Base-by-base conservation (phyloP, 2,888 invertebrate genomes). In the Eulithis prunata region DNA sequence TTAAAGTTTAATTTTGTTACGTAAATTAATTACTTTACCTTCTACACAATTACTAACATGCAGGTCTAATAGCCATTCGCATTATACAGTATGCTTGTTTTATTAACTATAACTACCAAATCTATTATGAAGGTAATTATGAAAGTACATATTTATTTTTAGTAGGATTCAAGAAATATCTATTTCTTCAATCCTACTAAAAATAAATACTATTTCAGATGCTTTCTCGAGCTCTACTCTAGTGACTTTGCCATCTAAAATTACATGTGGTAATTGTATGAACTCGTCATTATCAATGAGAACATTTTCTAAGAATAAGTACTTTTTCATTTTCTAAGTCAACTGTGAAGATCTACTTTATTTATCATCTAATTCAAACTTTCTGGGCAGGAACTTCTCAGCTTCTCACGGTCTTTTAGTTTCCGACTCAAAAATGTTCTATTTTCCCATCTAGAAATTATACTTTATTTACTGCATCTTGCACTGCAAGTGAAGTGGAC, bases 381-480 rank as follows among this genome's bases (percentile, higher is more conserved):
- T 32, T 32, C 32, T 32, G 32, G 1, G 32, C 32, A 32, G 32
- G 32, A 32, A 71, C 71, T 68, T 64, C 75, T 3, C 52, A 64
- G 70, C 81, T 86, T 86, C 84, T 80, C 83, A 84, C 82, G 82
- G 72, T 80, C 72, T 54, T 7, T 52, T 57, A 85, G 76, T 73
- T 70, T 74, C 76, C 76, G 79, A 82, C 80, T 79, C 75, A 72
- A 78, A 76, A 72, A 71, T 72, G 7, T 41, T 51, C 6, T 46
- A 45, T 60, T 45, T 36, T 47, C 21, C 10, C 41, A 60, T 49
- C 43, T 57, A 21, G 41, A 45, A 38, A 41, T 21, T 21, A 8
- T 47, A 57, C 45, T 60, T 43, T 53, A 21, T 2, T 2, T 21
- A 21, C 21, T 21, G 21, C 21, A 21, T 1, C 21, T 21, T 21